These are phyloP conservation scores for Sarcophaga caerulescens DNA, from an alignment of 2,888 invertebrate genomes.

Conservation along the genomic window DNA sequence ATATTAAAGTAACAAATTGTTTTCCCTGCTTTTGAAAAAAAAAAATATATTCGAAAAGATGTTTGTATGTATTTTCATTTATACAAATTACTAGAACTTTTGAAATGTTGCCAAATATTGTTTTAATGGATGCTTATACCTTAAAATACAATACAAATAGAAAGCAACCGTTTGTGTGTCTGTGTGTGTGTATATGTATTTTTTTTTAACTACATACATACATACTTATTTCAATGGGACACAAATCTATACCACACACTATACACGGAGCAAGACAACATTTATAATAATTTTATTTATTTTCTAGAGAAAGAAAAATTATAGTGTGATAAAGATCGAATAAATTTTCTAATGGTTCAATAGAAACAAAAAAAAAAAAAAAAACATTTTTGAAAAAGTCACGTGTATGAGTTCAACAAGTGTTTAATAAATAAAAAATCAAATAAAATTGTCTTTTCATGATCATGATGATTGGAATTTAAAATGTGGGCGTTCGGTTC, in stretches of 20 bases:
- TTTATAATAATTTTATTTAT: not conserved
- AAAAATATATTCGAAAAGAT: not conserved
- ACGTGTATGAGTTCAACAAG: conserved; percentile 51
- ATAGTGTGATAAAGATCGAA: not conserved
- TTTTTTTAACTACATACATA: not conserved
- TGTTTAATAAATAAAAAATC: conserved; percentile 48
- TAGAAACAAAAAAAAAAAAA: not conserved
- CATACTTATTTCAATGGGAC: not conserved
- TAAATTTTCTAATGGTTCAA: not conserved
- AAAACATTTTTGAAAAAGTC: conserved; percentile 10
- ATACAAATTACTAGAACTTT: conserved; percentile 31
- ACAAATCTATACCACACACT: not conserved
- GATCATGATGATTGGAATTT: conserved; percentile 10
- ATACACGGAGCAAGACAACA: not conserved
- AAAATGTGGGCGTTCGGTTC: conserved; percentile 12
- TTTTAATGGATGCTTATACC: not conserved
- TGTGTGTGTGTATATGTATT: not conserved
- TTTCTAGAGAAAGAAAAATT: not conserved
- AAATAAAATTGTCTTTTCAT: conserved; percentile 30
- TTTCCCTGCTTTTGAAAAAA: conserved; percentile 21
- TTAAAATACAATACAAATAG: conserved; percentile 1
- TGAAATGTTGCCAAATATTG: conserved; percentile 47
- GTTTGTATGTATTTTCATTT: not conserved
- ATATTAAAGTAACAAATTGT: conserved; percentile 23
- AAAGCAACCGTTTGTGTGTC: not conserved